phyloP scores from a whole-genome alignment of 2,113 vertebrate genomes.

The Chunga burmeisteri region DNA sequence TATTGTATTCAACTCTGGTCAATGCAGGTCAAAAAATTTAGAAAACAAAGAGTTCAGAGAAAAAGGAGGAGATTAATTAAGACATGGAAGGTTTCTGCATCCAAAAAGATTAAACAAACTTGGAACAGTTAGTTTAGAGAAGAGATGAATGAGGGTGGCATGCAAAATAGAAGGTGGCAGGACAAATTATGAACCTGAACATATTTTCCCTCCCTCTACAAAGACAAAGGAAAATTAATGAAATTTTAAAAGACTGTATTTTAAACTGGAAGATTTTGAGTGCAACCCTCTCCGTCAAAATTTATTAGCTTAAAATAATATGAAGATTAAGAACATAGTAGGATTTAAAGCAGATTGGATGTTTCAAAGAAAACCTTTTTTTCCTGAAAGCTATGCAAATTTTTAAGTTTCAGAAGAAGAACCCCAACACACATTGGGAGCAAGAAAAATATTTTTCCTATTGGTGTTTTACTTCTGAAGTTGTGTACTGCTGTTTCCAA shows the following conservation, averaged over 20 bases:
- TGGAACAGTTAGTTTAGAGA: not conserved
- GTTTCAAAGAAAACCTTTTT: not conserved
- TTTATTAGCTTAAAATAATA: not conserved
- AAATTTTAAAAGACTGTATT: not conserved
- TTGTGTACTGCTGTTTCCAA: not conserved
- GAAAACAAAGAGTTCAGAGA: not conserved
- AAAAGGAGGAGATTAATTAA: not conserved
- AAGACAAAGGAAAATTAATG: not conserved
- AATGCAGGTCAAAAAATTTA: not conserved
- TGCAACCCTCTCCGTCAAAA: fast-evolving
- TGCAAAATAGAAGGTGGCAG: not conserved
- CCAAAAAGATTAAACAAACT: not conserved
- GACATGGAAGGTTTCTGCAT: not conserved
- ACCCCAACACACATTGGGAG: not conserved
- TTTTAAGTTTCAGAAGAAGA: not conserved
- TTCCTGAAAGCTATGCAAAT: not conserved
- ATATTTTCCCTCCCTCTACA: not conserved
- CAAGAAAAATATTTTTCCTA: not conserved
- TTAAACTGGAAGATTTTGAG: not conserved
- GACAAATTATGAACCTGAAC: not conserved
- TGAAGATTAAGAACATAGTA: not conserved
- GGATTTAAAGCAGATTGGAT: not conserved
- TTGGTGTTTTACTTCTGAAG: not conserved
- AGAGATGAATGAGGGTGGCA: not conserved
- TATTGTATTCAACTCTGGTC: not conserved